These are phyloP conservation scores for Onychorhynchus coronatus DNA, from an alignment of 2,113 vertebrate genomes.

Conservation along the genomic window DNA sequence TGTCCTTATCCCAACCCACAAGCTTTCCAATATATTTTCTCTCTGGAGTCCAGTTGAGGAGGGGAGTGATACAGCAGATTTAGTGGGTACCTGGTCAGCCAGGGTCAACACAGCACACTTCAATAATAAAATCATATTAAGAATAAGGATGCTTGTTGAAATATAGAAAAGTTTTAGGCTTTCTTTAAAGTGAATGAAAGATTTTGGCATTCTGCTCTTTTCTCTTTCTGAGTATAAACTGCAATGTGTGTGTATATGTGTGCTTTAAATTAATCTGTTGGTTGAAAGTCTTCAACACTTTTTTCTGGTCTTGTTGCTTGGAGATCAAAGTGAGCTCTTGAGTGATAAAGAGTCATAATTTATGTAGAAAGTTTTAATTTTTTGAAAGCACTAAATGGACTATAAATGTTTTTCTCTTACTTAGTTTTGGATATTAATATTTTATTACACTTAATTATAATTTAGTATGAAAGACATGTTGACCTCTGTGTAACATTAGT, in stretches of 20 bases:
- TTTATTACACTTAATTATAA: not conserved
- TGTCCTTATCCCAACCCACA: fast-evolving
- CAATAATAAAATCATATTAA: not conserved
- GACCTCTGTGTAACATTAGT: not conserved
- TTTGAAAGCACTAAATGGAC: not conserved
- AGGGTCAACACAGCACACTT: too few relatives aligned
- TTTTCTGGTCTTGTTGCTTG: not conserved
- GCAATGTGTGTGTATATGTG: fast-evolving
- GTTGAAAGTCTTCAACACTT: not conserved
- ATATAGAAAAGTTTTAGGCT: not conserved
- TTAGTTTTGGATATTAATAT: not conserved
- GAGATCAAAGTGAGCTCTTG: not conserved
- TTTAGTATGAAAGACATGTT: not conserved
- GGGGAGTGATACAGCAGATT: not conserved
- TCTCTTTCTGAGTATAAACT: not conserved
- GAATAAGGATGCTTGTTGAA: not conserved
- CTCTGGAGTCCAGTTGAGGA: not conserved
- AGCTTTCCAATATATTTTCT: not conserved
- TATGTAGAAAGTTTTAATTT: not conserved
- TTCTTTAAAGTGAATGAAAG: not conserved
- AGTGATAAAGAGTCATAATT: not conserved
- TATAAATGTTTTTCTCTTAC: not conserved
- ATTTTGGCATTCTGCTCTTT: fast-evolving
- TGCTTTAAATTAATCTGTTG: not conserved
- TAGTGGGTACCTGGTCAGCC: not conserved